Evolutionary conservation across 2,797 vertebrate species (phyloP), one percentile per base, ranked within the genome.

Genomic region (Loris lydekkerianus): DNA sequence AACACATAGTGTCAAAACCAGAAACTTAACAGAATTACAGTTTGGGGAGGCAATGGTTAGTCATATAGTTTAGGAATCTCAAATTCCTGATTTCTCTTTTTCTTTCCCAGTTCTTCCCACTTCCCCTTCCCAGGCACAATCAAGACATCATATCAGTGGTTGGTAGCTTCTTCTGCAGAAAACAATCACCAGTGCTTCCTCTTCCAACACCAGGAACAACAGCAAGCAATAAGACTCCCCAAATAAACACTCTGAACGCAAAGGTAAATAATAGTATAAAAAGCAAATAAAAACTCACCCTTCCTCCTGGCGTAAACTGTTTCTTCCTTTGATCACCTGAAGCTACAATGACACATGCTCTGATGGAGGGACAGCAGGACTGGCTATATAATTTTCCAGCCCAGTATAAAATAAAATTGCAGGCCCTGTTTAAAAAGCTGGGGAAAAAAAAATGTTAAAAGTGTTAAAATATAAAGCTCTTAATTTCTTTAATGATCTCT

Each of bases 201-300:
- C 90, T 88, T 90, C 85, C 31, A 80, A 56, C 9, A 83, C 27
- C 73, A 53, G 89, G n/a, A 80, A 91, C 27, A 89, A 11, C 70
- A 89, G 11, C 76, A 40, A 67, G 46, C 18, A n/a, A 31, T 15
- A 81, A 72, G 13, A 78, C 40, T 83, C 43, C 75, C 49, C 10
- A 8, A 69, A 37, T 56, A 65, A 88, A 93, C 58, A 58, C 58
- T 58, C 40, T 43, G 15, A 86, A 91, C 80, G 77, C 86, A 84
- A 89, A 91, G 80, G 58, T 91, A 91, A 96, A 96, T 63, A 97
- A 94, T 29, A 69, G 90, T 65, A 69, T 91, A 43, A 65, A 63
- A 88, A 90, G 81, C 91, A 97, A 97, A 96, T 63, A 94, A 75
- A 37, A 63, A 90, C 53, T 81, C 69, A 84, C 80, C 2, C 70